Evolutionary conservation across 2,113 vertebrate genomes (phyloP), one percentile per base, ranked within the genome.

Genomic region (Antidorcas marsupialis): DNA sequence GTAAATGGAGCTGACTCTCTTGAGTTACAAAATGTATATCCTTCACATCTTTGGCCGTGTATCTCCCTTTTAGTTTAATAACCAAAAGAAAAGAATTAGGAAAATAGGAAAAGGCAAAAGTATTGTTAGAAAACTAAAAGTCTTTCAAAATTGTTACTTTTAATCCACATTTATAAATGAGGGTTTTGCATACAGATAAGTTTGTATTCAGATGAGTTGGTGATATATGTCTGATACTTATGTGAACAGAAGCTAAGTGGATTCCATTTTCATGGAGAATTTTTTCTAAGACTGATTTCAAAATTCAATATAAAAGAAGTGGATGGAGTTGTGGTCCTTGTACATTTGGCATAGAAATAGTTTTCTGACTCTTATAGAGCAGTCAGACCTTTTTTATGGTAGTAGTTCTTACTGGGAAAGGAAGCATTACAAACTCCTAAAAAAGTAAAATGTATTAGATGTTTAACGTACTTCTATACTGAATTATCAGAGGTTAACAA

Each of bases 21-120:
- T 92, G 83, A 88, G 94, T 96, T 85, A 19, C 86, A 89, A 98
- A 98, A 97, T 95, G 52, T 88, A 67, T 96, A 53, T 12, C 30
- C 30, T 95, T 97, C 97, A 97, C 55, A 86, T 97, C 78, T 97
- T 94, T 97, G 62, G 91, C 86, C 30, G 71, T 98, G 93, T 97
- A 96, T 89, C 55, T 67, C 43, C 88, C 87, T 98, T 97, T 97
- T 96, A 95, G 91, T 96, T 97, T 85, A 89, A 92, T 97, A 98
- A 98, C 93, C 97, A 94, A 97, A 97, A 64, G 94, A 86, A 92
- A 79, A 79, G 89, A 92, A 91, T 82, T 60, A 88, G 93, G 97
- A 97, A 98, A 96, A 76, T 89, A 95, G 43, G 84, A 62, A 50
- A 97, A 95, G 89, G 57, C 92, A 95, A 91, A 94, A 50, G 3